These are phyloP conservation scores for Thereva nobilitata DNA, from an alignment of 2,888 invertebrate genomes.

Conservation along the genomic window DNA sequence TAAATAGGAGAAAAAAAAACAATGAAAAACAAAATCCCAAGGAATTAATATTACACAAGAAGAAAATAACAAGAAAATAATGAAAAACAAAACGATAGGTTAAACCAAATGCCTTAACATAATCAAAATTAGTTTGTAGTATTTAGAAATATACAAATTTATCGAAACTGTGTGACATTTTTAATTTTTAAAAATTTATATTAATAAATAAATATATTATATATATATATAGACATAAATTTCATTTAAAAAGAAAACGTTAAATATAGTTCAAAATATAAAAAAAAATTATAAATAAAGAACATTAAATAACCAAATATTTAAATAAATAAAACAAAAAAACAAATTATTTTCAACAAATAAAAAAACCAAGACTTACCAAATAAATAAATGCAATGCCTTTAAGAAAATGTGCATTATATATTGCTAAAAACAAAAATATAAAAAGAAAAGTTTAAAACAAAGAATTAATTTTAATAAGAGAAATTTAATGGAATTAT, in stretches of 20 bases:
- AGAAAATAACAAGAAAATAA: too few species aligned
- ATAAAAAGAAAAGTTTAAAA: too few species aligned
- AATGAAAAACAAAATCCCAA: too few species aligned
- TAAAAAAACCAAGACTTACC: too few species aligned
- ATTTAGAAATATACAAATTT: background rate
- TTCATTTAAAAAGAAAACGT: slow-evolving; percentile 22
- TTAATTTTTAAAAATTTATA: slow-evolving; percentile 9
- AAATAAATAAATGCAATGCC: too few species aligned
- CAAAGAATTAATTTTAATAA: slow-evolving; percentile 4
- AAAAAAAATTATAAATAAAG: slow-evolving; percentile 13
- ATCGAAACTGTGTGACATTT: slow-evolving; percentile 4
- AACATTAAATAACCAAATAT: slow-evolving; percentile 9
- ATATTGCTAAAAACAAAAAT: background rate
- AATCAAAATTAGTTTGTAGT: slow-evolving; percentile 33
- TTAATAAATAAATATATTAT: slow-evolving; percentile 1
- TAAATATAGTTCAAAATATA: slow-evolving; percentile 14
- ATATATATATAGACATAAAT: slow-evolving; percentile 11
- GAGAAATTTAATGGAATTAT: slow-evolving; percentile 3
- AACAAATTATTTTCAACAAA: too few species aligned
- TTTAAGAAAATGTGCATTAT: too few species aligned
- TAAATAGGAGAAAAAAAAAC: too few species aligned
- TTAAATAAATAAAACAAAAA: background rate
- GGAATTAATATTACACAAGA: too few species aligned
- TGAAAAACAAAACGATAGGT: slow-evolving; percentile 25
- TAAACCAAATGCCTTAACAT: slow-evolving; percentile 30